phyloP scores from a whole-genome alignment of 2,113 vertebrate species.

The Saguinus imperator region DNA sequence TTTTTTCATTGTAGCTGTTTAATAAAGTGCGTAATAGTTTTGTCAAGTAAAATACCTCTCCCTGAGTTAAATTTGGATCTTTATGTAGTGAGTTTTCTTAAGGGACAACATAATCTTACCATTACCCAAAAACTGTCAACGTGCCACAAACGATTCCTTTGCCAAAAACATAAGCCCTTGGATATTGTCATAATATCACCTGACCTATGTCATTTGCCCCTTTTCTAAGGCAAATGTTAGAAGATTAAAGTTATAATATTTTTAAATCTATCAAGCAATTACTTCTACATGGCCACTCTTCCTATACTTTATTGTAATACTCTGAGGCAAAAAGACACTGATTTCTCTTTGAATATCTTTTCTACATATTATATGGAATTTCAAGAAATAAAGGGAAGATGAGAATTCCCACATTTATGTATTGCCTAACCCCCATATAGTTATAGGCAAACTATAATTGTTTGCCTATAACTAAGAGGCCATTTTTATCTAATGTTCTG shows the following conservation, averaged over 20 bases:
- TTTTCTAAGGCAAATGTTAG: neutral
- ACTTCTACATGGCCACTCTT: neutral
- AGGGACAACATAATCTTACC: neutral
- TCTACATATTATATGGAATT: neutral
- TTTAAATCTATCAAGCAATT: neutral
- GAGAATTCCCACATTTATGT: neutral
- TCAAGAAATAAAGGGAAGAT: neutral
- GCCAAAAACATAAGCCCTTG: neutral
- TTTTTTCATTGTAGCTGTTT: neutral
- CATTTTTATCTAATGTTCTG: conserved; percentile 11
- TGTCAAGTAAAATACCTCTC: conserved; percentile 3
- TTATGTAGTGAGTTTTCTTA: conserved; percentile 26
- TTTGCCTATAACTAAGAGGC: neutral
- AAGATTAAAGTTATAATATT: neutral
- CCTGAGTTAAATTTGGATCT: conserved; percentile 20
- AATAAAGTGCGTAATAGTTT: neutral
- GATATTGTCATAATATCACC: neutral
- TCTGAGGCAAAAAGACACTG: neutral
- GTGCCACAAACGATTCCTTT: neutral
- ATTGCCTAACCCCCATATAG: neutral
- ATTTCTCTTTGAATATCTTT: conserved; percentile 1
- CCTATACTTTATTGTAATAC: neutral
- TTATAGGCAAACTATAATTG: neutral
- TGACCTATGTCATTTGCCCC: neutral
- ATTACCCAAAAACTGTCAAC: neutral